A percentile compares a stretch with the other conserved stretches of the same genome.
Evolutionary conservation across 1,140 invertebrate genomes (phyloP).

Genomic region (Melitaea cinxia): DNA sequence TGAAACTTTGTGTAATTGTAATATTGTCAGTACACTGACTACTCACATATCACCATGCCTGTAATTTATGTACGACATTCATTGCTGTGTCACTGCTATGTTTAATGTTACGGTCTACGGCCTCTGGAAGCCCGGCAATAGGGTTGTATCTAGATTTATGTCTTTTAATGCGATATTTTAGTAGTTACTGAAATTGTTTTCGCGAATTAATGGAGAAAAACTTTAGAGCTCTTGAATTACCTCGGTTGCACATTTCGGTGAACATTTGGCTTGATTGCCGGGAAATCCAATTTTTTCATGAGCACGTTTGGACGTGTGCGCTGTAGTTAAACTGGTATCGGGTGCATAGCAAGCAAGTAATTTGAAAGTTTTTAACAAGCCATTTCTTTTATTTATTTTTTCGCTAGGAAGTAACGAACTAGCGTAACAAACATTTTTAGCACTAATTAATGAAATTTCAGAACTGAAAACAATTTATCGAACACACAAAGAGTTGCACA

Average conservation of each 20-base stretch:
- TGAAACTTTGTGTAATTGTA: constrained; percentile 27
- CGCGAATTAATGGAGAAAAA: constrained; percentile 9
- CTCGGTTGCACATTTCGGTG: constrained; percentile 3
- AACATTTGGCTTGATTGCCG: constrained; percentile 1
- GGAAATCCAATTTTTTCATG: constrained; percentile 8
- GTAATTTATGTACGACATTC: constrained; percentile 68
- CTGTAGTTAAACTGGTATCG: background rate
- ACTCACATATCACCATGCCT: constrained; percentile 47
- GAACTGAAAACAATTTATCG: too few relatives aligned
- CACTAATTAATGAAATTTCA: background rate
- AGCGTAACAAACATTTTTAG: background rate
- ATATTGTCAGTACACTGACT: constrained; percentile 22
- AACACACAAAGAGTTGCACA: too few relatives aligned
- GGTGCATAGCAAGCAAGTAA: constrained; percentile 6
- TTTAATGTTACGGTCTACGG: constrained; percentile 54
- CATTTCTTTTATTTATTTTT: background rate
- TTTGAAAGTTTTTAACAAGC: background rate
- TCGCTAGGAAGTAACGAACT: background rate
- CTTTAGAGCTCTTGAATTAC: background rate
- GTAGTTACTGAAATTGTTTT: constrained; percentile 34
- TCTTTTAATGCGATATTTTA: constrained; percentile 45
- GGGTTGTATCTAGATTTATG: constrained; percentile 54
- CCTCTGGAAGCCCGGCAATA: constrained; percentile 44
- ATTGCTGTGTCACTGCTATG: constrained; percentile 60
- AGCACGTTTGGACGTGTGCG: constrained; percentile 2